Percentiles rank a stretch among this genome's conserved stretches.
Conservation (phyloP, 1,140 invertebrate genomes). For the Drosophila lowei region DNA sequence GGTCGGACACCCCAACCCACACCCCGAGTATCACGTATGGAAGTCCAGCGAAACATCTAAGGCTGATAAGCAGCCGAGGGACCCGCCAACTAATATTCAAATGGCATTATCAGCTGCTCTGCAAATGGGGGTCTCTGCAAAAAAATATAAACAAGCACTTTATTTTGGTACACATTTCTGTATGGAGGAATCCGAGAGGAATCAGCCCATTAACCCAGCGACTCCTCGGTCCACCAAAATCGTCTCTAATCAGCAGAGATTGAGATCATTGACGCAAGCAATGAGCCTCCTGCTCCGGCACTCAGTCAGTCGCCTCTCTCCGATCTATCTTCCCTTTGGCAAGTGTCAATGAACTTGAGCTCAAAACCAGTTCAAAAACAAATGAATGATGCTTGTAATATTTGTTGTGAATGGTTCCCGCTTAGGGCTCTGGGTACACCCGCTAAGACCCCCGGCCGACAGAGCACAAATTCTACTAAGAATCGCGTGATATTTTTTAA, state of each 20-base stretch:
- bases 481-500: conserved; percentile 78
- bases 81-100: too few relatives aligned
- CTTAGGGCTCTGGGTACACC: background rate
- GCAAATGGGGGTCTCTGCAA: conserved; percentile 4
- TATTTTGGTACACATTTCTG: conserved; percentile 9
- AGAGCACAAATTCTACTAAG: conserved; percentile 72
- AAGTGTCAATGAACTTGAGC: conserved; percentile 48
- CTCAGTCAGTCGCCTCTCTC: background rate
- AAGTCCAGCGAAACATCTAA: too few relatives aligned
- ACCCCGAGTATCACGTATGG: too few relatives aligned
- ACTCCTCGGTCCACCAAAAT: conserved; percentile 24
- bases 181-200: background rate
- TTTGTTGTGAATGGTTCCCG: background rate
- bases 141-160: conserved; percentile 26
- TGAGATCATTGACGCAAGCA: conserved; percentile 64
- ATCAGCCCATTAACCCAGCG: conserved; percentile 39
- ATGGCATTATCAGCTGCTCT: too few relatives aligned
- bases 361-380: conserved; percentile 10
- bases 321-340: conserved; percentile 4
- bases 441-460: conserved; percentile 25
- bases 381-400: conserved; percentile 43
- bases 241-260: conserved; percentile 33
- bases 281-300: conserved; percentile 1
- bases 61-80: too few relatives aligned
- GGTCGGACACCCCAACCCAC: too few relatives aligned